phyloP scores from a whole-genome alignment of 2,888 invertebrate genomes.

The Chymomyza procnemis region DNA sequence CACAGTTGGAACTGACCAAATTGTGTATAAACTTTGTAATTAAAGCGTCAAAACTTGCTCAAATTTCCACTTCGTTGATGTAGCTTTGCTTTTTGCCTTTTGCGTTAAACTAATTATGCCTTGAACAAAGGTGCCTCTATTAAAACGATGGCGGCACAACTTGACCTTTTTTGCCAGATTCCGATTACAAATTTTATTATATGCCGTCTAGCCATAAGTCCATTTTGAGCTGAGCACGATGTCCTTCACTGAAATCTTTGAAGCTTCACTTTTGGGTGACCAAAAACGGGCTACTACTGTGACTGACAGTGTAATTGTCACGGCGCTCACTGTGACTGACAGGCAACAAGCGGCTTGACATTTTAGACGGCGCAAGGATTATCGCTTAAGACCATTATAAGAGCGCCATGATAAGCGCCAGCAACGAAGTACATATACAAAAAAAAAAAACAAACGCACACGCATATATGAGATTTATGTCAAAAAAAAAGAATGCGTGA shows the following conservation, averaged over 20 bases:
- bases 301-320: neutral
- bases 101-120: no score
- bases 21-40: no score
- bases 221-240: neutral
- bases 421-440: neutral
- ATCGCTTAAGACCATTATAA: constrained; percentile 68
- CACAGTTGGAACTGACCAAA: no score
- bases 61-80: no score
- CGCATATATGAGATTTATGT: neutral
- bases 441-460: neutral
- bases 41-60: no score
- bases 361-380: constrained; percentile 54
- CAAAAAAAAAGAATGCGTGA: constrained; percentile 20
- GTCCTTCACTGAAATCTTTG: neutral
- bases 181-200: no score
- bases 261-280: neutral
- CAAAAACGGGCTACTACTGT: neutral
- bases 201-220: neutral
- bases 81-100: no score
- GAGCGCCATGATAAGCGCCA: constrained; percentile 15
- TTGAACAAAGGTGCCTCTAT: no score
- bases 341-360: constrained; percentile 41
- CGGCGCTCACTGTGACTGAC: neutral
- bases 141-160: no score
- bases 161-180: no score